Base-by-base conservation (phyloP, 1,140 invertebrate genomes). In the Cydia pomonella region DNA sequence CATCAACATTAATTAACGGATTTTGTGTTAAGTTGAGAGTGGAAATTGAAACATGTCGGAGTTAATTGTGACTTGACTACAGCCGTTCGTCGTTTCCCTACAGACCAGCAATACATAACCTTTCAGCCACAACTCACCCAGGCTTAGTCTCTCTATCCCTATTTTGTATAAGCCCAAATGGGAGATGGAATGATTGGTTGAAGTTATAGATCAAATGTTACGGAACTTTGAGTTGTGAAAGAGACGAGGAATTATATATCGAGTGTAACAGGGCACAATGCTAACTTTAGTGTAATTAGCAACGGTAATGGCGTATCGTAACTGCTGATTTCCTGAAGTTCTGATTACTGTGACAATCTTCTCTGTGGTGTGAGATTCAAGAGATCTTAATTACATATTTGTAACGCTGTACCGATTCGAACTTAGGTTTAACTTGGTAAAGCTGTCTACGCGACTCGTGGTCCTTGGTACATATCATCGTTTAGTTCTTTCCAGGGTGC, bases 41-140 rank as follows among this genome's bases (percentile, higher is more conserved):
- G 79, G 82, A 81, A 87, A 87, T 86, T 84, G 86, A 85, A 87
- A 86, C 82, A 86, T 87, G 86, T 85, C 83, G 79, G 73, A 85
- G 84, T 87, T 87, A 86, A 87, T 87, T 87, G 84, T 81, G 77
- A 82, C 83, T 76, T 80, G 83, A 78, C 76, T 75, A 73, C 63
- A 75, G 73, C 33, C 73, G 73, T 71, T 75, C 76, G 44, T 72
- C 75, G 75, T 18, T 75, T 76, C 74, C 59, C 75, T 47, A 44
- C 72, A 44, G 79, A 77, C 77, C 79, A 73, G 53, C 73, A 72
- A 80, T 75, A 78, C 75, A 38, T 74, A 29, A 66, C 50, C 29
- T 71, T 66, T 66, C 63, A 66, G 16, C 71, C 73, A 64, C 75
- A 74, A 73, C 50, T 73, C 76, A 76, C 73, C 76, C 74, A 38